Evolutionary conservation across 1,140 invertebrate genomes (phyloP), one percentile per base, ranked within the genome.

Genomic region (Araneus ventricosus): DNA sequence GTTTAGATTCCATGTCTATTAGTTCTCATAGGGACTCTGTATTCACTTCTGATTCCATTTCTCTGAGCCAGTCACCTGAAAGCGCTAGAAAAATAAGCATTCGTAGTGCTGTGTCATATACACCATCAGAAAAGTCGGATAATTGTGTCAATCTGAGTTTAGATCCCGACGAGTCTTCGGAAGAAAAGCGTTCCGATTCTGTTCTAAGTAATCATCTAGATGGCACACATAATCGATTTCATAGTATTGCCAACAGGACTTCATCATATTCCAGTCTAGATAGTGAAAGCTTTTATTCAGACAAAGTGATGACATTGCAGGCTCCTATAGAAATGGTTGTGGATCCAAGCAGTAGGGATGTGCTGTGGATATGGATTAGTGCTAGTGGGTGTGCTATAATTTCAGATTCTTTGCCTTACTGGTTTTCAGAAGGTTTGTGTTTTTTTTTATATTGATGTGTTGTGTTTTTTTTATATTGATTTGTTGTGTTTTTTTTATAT

Each of bases 341-440:
- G 5, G 45, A 87, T 52, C 67, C 75, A 4, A 17, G n/a, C 7
- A 10, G 63, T 59, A 22, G 37, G 17, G 61, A 79, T 79, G 22
- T 79, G 17, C 39, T 96, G 39, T 98, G 98, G 98, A 96, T 96
- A 57, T 97, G 97, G 95, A 97, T 97, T 27, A 97, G 97, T 95
- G 97, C 97, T 92, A 97, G 97, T n/a, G 97, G 97, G 82, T 97
- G 97, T 94, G 96, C 95, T 22, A 95, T 98, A 52, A 97, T 98
- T 95, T 95, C 96, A 22, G 95, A 95, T 59, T 97, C 97, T 95
- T 95, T 97, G 84, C 97, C 97, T 6, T 97, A 98, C 95, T 98
- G 98, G 97, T 97, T 94, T 94, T 75, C 70, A 45, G 90, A 92
- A 93, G 89, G 93, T 94, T 61, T 39, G 84, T 92, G 20, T 1